phyloP scores from a whole-genome alignment of 2,113 vertebrate species.

The Chaenogobius annularis region DNA sequence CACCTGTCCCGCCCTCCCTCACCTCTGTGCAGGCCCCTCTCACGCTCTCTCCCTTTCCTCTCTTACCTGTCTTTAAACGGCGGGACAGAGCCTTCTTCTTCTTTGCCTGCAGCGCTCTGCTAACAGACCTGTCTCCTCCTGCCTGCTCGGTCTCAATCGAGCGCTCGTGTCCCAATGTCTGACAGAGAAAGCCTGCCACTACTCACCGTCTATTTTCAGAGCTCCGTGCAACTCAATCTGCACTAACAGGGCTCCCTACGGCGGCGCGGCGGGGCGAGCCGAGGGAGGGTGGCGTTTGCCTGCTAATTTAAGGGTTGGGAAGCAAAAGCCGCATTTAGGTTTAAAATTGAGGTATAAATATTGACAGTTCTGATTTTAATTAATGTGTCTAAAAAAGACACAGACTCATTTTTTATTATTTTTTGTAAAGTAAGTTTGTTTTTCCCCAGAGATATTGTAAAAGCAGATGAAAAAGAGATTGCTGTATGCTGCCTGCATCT shows the following conservation, averaged over 20 bases:
- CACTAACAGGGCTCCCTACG: conserved; percentile 47
- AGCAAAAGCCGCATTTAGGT: background rate
- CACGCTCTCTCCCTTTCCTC: conserved; percentile 14
- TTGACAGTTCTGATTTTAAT: background rate
- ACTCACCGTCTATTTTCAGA: conserved; percentile 76
- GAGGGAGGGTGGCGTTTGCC: background rate
- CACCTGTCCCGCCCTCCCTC: too few relatives aligned
- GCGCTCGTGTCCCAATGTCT: conserved; percentile 39
- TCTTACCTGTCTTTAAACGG: conserved; percentile 44
- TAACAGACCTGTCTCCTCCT: conserved; percentile 48
- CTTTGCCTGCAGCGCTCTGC: conserved; percentile 35
- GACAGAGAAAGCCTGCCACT: conserved; percentile 52
- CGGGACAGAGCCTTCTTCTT: conserved; percentile 35
- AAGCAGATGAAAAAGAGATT: too few relatives aligned
- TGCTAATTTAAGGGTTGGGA: too few relatives aligned
- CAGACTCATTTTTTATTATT: too few relatives aligned
- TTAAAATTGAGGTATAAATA: background rate
- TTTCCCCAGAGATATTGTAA: too few relatives aligned
- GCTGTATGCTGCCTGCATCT: too few relatives aligned
- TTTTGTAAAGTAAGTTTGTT: too few relatives aligned
- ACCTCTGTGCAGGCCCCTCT: too few relatives aligned
- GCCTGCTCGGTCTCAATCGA: conserved; percentile 55
- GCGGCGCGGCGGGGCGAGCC: conserved; percentile 26
- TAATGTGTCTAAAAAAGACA: too few relatives aligned
- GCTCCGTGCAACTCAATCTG: conserved; percentile 75